Conservation (phyloP, 2,113 vertebrate genomes). For the Acinonyx jubatus region DNA sequence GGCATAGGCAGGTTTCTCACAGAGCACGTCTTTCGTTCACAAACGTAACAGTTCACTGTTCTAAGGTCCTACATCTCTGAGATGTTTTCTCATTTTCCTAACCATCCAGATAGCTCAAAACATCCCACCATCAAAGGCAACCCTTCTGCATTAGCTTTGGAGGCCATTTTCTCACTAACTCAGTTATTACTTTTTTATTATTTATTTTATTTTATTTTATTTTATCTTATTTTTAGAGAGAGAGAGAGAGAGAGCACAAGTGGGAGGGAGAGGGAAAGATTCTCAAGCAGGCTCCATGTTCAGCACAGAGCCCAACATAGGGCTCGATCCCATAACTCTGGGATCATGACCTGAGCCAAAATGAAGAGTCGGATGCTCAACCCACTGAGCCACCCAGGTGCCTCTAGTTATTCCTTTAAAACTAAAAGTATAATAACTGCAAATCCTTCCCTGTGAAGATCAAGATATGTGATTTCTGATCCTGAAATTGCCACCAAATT, state of each 20-base stretch:
- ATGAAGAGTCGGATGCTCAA: too few species aligned
- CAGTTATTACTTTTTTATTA: background rate
- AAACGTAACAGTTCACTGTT: background rate
- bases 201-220: too few species aligned
- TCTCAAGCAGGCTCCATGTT: too few species aligned
- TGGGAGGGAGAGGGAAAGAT: too few species aligned
- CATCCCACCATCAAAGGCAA: slow-evolving; percentile 18
- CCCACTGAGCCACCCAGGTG: too few species aligned
- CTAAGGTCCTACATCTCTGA: background rate
- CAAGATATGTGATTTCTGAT: background rate
- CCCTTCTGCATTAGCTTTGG: slow-evolving; percentile 7
- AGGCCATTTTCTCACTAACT: slow-evolving; percentile 39
- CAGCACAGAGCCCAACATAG: too few species aligned
- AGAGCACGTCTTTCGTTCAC: background rate
- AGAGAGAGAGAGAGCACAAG: too few species aligned
- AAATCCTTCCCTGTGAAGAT: background rate
- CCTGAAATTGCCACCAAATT: background rate
- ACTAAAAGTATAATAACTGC: background rate
- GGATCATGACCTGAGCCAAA: too few species aligned
- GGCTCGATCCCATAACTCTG: too few species aligned
- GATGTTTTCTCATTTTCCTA: slow-evolving; percentile 6
- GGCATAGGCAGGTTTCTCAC: background rate
- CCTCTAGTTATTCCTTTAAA: background rate
- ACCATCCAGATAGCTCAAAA: background rate
- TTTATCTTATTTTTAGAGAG: too few species aligned